These are phyloP conservation scores for Galago senegalensis DNA, from an alignment of 2,797 vertebrate species.

Conservation along the genomic window DNA sequence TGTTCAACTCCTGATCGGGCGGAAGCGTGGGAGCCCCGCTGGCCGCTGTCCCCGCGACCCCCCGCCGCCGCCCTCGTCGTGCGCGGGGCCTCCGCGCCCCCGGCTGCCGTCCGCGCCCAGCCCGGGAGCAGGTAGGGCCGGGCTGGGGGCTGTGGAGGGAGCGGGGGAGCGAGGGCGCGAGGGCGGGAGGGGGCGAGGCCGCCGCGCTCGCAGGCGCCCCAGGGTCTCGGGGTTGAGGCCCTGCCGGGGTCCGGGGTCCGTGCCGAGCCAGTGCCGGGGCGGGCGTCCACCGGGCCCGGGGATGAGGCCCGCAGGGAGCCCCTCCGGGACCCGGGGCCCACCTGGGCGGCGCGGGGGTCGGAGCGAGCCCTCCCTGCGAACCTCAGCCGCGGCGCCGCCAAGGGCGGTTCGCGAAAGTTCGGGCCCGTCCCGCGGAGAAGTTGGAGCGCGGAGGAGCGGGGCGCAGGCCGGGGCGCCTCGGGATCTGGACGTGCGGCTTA, in stretches of 20 bases:
- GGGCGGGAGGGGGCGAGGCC: neutral
- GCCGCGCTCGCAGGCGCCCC: neutral
- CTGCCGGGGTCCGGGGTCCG: neutral
- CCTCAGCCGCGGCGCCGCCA: neutral
- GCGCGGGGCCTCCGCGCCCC: constrained; percentile 55
- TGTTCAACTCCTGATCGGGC: constrained; percentile 86
- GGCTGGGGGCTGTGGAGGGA: neutral
- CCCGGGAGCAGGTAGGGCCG: constrained; percentile 69
- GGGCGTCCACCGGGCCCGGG: neutral
- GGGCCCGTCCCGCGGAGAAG: constrained; percentile 40
- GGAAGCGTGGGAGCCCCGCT: constrained; percentile 86
- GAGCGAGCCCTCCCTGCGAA: neutral
- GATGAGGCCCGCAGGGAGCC: neutral
- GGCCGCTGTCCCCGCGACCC: constrained; percentile 55
- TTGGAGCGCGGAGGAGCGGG: constrained; percentile 54
- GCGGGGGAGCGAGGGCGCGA: too few species aligned
- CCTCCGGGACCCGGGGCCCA: neutral
- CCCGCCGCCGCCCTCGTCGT: constrained; percentile 1
- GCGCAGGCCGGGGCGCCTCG: neutral
- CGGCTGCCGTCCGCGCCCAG: constrained; percentile 52
- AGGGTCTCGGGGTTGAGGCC: neutral
- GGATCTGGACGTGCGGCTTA: neutral
- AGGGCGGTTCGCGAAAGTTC: neutral
- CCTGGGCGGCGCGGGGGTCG: neutral
- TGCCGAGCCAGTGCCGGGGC: too few species aligned